Conservation (phyloP, 1,140 invertebrate genomes). For the Gryllus bimaculatus region DNA sequence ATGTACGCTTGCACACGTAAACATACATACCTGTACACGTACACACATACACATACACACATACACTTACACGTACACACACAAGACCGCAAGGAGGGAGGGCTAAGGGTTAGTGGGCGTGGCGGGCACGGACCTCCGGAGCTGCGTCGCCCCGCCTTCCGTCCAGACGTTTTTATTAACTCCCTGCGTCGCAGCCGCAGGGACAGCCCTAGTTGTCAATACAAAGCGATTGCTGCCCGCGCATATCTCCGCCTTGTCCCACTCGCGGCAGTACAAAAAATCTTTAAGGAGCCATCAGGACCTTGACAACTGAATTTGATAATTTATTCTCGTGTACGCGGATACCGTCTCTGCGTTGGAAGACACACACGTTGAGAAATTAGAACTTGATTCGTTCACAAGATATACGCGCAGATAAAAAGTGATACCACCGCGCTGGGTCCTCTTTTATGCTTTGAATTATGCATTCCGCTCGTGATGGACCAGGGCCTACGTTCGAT, state of each 20-base stretch:
- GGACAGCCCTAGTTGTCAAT: not conserved
- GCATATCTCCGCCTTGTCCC: not conserved
- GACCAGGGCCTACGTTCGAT: not conserved
- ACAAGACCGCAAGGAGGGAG: not conserved
- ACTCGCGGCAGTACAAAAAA: no score
- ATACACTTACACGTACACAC: not conserved
- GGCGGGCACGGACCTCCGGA: not conserved
- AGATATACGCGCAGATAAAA: not conserved
- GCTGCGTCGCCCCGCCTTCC: not conserved
- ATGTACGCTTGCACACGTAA: no score
- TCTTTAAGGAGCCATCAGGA: not conserved
- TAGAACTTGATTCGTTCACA: not conserved
- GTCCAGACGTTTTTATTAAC: not conserved
- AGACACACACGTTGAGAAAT: not conserved
- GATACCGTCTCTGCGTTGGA: no score
- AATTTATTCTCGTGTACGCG: not conserved
- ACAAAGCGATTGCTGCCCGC: not conserved
- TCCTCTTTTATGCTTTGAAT: not conserved
- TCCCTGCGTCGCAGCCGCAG: not conserved
- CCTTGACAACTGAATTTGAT: not conserved
- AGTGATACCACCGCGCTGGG: not conserved
- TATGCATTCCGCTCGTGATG: not conserved
- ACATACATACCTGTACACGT: no score
- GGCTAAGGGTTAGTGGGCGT: not conserved
- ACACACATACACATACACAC: no score